phyloP scores from a whole-genome alignment of 1,140 invertebrate species.

The Steinernema feltiae region DNA sequence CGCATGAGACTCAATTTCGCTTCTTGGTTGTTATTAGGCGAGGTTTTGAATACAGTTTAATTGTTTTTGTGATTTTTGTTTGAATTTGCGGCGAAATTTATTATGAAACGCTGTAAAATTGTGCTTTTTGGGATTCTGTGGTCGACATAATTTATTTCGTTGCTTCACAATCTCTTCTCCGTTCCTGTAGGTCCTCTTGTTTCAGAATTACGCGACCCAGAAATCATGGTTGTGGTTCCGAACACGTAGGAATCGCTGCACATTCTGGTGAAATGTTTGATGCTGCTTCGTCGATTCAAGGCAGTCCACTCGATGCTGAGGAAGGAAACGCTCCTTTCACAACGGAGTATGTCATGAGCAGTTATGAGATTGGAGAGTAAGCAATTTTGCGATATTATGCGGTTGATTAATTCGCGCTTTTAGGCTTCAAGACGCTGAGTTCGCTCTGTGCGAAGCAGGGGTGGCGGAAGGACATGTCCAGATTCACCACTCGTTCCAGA shows the following conservation, averaged over 20 bases:
- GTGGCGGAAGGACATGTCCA: neutral
- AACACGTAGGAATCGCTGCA: conserved; percentile 82
- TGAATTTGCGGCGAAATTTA: no score
- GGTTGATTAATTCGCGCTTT: no score
- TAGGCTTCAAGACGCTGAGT: conserved; percentile 28
- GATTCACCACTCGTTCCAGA: conserved; percentile 17
- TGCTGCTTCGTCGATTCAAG: conserved; percentile 71
- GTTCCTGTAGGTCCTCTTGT: no score
- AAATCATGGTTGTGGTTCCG: conserved; percentile 11
- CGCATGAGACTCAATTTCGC: no score
- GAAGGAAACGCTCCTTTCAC: conserved; percentile 62
- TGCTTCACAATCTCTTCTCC: no score
- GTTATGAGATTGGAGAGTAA: conserved; percentile 79
- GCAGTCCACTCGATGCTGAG: conserved; percentile 79
- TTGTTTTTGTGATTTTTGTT: no score
- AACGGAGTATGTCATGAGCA: conserved; percentile 86
- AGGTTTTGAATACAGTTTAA: no score
- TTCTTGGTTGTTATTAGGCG: no score
- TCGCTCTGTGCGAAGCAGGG: conserved; percentile 21
- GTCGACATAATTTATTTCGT: no score
- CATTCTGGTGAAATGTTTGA: conserved; percentile 88
- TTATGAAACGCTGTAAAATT: no score
- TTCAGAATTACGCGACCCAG: no score
- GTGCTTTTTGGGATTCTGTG: no score
- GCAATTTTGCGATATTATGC: conserved; percentile 34